phyloP scores from a whole-genome alignment of 2,888 invertebrate genomes.

The Sialis lutaria region DNA sequence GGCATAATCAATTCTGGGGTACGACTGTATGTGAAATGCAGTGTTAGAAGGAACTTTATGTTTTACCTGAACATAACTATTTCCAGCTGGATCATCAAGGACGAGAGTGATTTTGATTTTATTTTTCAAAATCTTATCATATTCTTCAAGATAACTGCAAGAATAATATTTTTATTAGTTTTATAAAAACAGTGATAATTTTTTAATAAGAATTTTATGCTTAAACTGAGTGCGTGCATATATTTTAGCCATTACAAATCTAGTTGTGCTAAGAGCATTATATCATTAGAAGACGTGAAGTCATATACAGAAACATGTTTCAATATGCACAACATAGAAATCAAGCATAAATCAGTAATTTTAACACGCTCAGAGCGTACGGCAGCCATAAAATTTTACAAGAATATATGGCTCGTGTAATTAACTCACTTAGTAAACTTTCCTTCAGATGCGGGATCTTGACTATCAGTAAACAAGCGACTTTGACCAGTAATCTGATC shows the following conservation, averaged over 20 bases:
- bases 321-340: too few relatives aligned
- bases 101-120: conserved; percentile 51
- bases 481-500: conserved; percentile 54
- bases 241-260: background rate
- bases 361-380: too few relatives aligned
- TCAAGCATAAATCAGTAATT: too few relatives aligned
- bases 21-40: too few relatives aligned
- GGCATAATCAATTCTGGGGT: too few relatives aligned
- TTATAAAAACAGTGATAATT: background rate
- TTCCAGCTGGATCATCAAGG: conserved; percentile 93
- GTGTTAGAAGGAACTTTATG: too few relatives aligned
- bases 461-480: conserved; percentile 56
- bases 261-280: too few relatives aligned
- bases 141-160: conserved; percentile 40
- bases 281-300: too few relatives aligned
- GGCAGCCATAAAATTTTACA: too few relatives aligned
- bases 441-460: conserved; percentile 31
- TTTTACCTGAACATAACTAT: conserved; percentile 73
- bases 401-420: too few relatives aligned
- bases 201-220: background rate
- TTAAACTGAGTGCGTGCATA: background rate
- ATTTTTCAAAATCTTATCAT: conserved; percentile 49
- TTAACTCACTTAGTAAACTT: conserved; percentile 29
- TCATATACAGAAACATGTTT: too few relatives aligned
- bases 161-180: background rate